A percentile compares a stretch with the other conserved stretches of the same genome.
These are phyloP conservation scores for Phalacrocorax pelagicus DNA, from an alignment of 2,113 vertebrate genomes.

Conservation along the genomic window DNA sequence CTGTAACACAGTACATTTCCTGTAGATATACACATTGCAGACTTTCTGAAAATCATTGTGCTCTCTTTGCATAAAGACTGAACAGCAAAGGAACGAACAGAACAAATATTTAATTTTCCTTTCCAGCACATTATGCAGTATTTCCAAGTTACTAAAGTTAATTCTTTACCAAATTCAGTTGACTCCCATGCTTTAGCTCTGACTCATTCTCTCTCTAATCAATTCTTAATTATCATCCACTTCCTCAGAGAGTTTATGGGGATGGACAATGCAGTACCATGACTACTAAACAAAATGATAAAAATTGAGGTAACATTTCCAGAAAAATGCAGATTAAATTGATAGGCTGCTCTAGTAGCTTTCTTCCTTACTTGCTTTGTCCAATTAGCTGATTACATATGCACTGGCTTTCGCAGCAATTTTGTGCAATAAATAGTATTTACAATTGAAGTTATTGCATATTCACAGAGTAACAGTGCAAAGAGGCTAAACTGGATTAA, in stretches of 20 bases:
- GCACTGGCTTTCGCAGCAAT: background rate
- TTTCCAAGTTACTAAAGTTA: background rate
- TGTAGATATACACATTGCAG: background rate
- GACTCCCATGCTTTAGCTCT: background rate
- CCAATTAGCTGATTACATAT: background rate
- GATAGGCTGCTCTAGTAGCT: background rate
- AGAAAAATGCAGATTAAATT: background rate
- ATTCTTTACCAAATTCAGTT: background rate
- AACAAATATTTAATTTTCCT: background rate
- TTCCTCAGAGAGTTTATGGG: background rate
- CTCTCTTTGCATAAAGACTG: background rate
- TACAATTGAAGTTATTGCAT: background rate
- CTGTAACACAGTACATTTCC: background rate
- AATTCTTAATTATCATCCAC: background rate
- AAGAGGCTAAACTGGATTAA: background rate
- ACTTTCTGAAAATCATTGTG: background rate
- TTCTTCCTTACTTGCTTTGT: background rate
- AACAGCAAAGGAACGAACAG: background rate
- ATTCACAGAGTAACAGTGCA: background rate
- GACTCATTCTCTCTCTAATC: slow-evolving; percentile 12
- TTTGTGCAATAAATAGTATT: background rate
- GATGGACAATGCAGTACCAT: background rate
- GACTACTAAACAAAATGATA: background rate
- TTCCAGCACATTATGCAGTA: background rate
- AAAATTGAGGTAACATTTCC: background rate